Evolutionary conservation across 2,113 vertebrate species (phyloP).

Genomic region (Haliaeetus leucogaster): DNA sequence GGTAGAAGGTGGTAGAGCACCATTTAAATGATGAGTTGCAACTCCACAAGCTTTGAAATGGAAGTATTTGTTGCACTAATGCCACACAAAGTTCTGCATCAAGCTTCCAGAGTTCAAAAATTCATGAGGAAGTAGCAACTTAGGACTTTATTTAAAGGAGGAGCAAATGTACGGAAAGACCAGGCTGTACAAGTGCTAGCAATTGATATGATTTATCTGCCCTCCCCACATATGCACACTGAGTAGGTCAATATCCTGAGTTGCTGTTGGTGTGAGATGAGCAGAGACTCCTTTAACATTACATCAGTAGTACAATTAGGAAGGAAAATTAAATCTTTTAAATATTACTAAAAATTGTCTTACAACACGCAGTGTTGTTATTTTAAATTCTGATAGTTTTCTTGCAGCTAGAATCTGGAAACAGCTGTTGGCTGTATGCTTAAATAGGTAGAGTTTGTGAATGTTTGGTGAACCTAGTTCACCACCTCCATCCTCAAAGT

Average conservation of each 20-base stretch:
- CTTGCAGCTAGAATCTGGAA: neutral
- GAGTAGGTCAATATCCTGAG: neutral
- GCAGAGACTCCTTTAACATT: neutral
- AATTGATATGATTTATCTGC: neutral
- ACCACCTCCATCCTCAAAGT: neutral
- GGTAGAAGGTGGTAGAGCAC: neutral
- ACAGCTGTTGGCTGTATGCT: neutral
- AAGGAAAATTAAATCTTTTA: neutral
- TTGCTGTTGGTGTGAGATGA: neutral
- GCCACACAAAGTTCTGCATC: neutral
- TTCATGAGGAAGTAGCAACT: neutral
- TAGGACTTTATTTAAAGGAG: neutral
- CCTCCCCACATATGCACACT: rapidly evolving
- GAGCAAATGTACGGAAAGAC: neutral
- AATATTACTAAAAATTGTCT: neutral
- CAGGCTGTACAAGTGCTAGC: neutral
- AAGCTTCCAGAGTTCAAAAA: neutral
- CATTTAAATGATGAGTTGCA: neutral
- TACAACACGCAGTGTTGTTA: neutral
- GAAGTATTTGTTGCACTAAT: neutral
- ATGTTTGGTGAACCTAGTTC: neutral
- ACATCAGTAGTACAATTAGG: neutral
- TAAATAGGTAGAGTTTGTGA: neutral
- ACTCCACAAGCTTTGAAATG: neutral
- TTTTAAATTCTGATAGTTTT: neutral